Conservation (phyloP, 1,140 invertebrate species). For the Homalodisca vitripennis region DNA sequence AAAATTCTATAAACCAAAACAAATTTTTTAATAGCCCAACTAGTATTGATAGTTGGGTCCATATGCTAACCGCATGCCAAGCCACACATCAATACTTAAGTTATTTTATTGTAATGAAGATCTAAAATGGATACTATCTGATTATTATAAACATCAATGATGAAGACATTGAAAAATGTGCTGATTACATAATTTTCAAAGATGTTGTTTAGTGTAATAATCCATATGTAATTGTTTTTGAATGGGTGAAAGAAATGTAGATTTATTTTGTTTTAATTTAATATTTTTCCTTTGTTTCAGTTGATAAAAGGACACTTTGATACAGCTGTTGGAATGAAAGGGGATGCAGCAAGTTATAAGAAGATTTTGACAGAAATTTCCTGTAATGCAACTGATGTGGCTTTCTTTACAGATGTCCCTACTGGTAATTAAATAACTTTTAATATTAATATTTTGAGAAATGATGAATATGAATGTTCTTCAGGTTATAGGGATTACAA, state of each 20-base stretch:
- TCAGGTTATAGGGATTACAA: background rate
- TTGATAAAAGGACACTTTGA: slow-evolving; percentile 84
- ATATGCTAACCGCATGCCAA: too few species aligned
- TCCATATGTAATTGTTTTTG: too few species aligned
- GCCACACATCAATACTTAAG: too few species aligned
- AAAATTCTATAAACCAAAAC: too few species aligned
- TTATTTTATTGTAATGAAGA: too few species aligned
- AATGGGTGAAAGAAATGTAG: background rate
- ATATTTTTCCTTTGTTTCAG: slow-evolving; percentile 47
- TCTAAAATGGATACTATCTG: background rate
- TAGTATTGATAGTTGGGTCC: too few species aligned
- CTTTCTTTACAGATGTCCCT: slow-evolving; percentile 84
- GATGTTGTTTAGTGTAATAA: background rate
- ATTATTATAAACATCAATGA: background rate
- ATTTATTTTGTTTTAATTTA: background rate
- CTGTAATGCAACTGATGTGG: slow-evolving; percentile 60
- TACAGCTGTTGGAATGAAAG: slow-evolving; percentile 78
- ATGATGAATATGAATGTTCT: too few species aligned
- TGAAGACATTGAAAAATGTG: background rate
- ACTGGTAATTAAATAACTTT: slow-evolving; percentile 67
- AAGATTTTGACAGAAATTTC: slow-evolving; percentile 71
- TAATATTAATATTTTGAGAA: too few species aligned
- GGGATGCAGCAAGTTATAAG: slow-evolving; percentile 67
- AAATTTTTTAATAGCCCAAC: too few species aligned
- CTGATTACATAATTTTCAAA: background rate